Evolutionary conservation across 2,888 invertebrate species (phyloP), one percentile per base, ranked within the genome.

Genomic region (Epinotia ramella): DNA sequence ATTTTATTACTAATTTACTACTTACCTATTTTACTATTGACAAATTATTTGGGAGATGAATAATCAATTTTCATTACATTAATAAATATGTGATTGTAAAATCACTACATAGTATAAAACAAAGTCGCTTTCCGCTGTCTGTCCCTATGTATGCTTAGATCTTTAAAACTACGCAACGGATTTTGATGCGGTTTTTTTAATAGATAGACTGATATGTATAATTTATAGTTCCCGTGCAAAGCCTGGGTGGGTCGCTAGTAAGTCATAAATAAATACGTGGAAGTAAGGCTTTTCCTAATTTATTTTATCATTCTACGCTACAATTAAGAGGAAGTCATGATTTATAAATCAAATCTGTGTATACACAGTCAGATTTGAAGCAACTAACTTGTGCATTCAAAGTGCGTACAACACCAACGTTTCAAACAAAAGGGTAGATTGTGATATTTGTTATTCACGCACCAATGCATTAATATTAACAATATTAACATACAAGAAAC

Each of bases 401-500:
- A 53, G 53, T 16, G 20, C 63, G 49, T 63, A 16, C 33, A 16
- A 53, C 49, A 71, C 70, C 53, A 71, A 71, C 53, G 59, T 28
- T 40, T 71, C 0, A 71, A 63, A 71, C 70, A 63, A 62, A 46
- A 60, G 28, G 70, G 11, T 46, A 44, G 46, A 66, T 57, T 40
- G 40, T 71, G 70, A 71, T 28, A 28, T 28, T 28, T 28, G 3
- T 28, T 1, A 28, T 71, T 71, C 63, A 71, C 40, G 13, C 28
- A 13, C 28, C 7, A 66, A 16, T 20, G 18, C 53, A 16, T n/a
- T 53, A 5, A 63, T 67, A 71, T 71, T 71, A 33, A 62, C 49
- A 5, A 63, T 67, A 71, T 71, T 71, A 33, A 62, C 49, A 62
- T 49, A 60, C 59, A 62, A 49, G 53, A 63, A 62, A 20, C 33